These are phyloP conservation scores for Torymus texanus DNA, from an alignment of 2,888 invertebrate species.

Conservation along the genomic window DNA sequence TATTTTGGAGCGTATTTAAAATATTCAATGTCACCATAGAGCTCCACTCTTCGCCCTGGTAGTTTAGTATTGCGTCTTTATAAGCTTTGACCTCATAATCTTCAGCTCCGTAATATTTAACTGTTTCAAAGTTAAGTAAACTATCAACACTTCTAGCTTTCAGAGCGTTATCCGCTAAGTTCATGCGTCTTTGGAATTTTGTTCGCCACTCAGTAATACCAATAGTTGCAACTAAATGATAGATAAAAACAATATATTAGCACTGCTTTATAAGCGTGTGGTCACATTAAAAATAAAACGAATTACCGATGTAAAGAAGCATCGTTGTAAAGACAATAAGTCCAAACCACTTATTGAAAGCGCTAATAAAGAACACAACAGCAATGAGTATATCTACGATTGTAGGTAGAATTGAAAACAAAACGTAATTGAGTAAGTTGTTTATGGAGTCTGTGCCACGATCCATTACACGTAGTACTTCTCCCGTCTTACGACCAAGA, in stretches of 20 bases:
- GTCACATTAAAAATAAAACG: conserved; percentile 18
- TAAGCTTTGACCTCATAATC: conserved; percentile 92
- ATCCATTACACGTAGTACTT: conserved; percentile 97
- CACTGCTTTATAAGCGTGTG: no score
- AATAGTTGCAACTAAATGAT: conserved; percentile 85
- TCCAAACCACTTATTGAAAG: conserved; percentile 96
- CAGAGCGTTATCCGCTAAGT: conserved; percentile 93
- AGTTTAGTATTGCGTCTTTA: conserved; percentile 88
- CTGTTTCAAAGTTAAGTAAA: conserved; percentile 97
- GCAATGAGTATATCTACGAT: conserved; percentile 94
- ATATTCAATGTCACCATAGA: conserved; percentile 90
- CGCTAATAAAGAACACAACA: conserved; percentile 89
- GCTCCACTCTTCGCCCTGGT: conserved; percentile 94
- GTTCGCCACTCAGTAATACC: conserved; percentile 98
- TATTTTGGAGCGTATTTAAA: conserved; percentile 93
- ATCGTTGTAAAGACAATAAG: conserved; percentile 96
- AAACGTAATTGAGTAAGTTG: conserved; percentile 91
- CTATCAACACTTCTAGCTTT: conserved; percentile 96
- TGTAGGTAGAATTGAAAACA: conserved; percentile 95
- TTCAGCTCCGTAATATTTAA: conserved; percentile 98
- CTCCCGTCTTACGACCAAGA: conserved; percentile 94
- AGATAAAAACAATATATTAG: conserved; percentile 18
- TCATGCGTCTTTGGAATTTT: conserved; percentile 95
- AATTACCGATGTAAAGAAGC: conserved; percentile 91
- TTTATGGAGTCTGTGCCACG: conserved; percentile 97